Conservation (phyloP, 2,113 vertebrate species). For the Anolis carolinensis region DNA sequence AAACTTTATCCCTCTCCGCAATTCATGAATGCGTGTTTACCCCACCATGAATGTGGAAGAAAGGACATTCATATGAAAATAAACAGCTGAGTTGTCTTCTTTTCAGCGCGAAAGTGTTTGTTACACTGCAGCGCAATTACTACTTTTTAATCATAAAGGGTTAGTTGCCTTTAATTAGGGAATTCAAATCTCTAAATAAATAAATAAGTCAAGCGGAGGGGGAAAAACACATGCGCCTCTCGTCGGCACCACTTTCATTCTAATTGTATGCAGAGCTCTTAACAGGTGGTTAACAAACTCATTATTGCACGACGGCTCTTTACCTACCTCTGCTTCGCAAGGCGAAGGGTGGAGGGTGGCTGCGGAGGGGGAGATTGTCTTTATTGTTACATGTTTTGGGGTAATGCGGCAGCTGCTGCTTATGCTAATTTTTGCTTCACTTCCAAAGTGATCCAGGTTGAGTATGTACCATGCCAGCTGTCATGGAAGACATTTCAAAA, state of each 20-base stretch:
- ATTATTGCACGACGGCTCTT: constrained; percentile 53
- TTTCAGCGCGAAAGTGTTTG: neutral
- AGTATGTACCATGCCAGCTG: constrained; percentile 77
- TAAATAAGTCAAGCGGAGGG: neutral
- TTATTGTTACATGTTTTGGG: constrained; percentile 60
- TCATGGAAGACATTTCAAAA: constrained; percentile 75
- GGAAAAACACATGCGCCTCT: neutral
- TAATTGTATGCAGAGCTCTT: constrained; percentile 7
- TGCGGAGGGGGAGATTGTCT: constrained; percentile 33
- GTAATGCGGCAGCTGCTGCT: constrained; percentile 70
- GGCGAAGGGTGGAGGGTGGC: constrained; percentile 13
- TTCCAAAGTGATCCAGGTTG: constrained; percentile 77
- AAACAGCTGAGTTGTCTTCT: neutral
- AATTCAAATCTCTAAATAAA: neutral
- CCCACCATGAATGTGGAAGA: neutral
- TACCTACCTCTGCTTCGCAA: constrained; percentile 63
- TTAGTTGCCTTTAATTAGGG: constrained; percentile 55
- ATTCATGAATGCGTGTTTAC: neutral
- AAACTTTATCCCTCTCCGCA: neutral
- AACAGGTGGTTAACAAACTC: constrained; percentile 69
- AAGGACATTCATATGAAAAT: neutral
- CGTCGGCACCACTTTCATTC: constrained; percentile 26
- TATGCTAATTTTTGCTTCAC: constrained; percentile 77
- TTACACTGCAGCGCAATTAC: neutral
- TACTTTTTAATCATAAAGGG: constrained; percentile 18